phyloP scores from a whole-genome alignment of 2,888 invertebrate genomes.

The Anoncus sp. region DNA sequence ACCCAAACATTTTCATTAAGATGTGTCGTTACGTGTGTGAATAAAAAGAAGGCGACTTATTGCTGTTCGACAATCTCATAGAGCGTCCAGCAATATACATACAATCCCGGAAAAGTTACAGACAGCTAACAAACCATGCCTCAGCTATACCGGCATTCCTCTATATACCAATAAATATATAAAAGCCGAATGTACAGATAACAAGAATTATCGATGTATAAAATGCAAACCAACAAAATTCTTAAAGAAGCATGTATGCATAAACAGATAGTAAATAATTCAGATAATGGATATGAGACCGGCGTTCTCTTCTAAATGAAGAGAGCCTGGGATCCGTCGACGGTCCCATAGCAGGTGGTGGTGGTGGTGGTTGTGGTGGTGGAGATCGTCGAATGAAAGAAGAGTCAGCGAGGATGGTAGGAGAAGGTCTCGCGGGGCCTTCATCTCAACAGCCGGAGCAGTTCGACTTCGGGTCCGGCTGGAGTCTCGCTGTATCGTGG shows the following conservation, averaged over 20 bases:
- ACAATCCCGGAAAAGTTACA: not conserved
- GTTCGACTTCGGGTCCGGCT: conserved; percentile 71
- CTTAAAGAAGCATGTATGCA: not conserved
- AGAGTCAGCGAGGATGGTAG: conserved; percentile 54
- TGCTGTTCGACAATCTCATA: not conserved
- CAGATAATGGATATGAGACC: conserved; percentile 24
- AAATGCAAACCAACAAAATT: not conserved
- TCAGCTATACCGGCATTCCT: not conserved
- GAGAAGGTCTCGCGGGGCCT: conserved; percentile 69
- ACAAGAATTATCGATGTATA: not conserved
- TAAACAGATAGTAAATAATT: conserved; percentile 31
- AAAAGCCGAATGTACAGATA: not conserved
- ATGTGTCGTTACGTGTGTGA: not conserved
- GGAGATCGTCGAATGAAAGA: conserved; percentile 60
- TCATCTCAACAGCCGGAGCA: conserved; percentile 73
- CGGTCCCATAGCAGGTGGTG: conserved; percentile 64
- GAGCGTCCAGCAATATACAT: conserved; percentile 3
- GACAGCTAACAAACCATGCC: not conserved
- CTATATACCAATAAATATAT: not conserved
- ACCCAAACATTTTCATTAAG: not conserved
- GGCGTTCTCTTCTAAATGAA: conserved; percentile 22
- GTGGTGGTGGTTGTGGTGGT: conserved; percentile 59
- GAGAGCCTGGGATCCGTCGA: conserved; percentile 39
- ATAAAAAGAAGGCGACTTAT: not conserved
- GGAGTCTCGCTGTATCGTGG: conserved; percentile 70